A percentile compares a stretch with the other conserved stretches of the same genome.
These are phyloP conservation scores for Caenorhabditis wallacei DNA, from an alignment of 2,888 invertebrate genomes.

Conservation along the genomic window DNA sequence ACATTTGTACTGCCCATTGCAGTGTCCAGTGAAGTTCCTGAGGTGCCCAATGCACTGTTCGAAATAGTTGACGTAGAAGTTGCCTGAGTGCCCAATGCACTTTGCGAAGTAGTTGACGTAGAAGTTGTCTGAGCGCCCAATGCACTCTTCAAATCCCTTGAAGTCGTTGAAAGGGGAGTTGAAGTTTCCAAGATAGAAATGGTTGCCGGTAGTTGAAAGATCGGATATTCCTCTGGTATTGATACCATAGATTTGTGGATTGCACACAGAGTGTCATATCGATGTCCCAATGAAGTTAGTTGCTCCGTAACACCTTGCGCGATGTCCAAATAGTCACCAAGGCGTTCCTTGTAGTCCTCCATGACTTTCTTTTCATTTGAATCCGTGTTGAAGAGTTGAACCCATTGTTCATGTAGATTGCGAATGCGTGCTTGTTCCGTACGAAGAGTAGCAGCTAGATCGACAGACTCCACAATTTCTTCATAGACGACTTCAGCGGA, in stretches of 20 bases:
- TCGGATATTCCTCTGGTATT: background rate
- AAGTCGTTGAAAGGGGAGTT: background rate
- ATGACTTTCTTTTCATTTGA: background rate
- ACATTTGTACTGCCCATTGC: background rate
- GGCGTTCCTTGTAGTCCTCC: background rate
- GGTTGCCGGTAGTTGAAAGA: background rate
- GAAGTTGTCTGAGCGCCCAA: background rate
- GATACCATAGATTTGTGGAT: background rate
- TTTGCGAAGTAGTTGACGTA: background rate
- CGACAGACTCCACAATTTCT: background rate
- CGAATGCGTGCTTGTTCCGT: background rate
- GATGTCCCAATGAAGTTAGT: background rate
- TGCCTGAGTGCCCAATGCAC: background rate
- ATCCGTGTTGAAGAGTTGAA: background rate
- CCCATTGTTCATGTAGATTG: background rate
- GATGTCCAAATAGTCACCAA: background rate
- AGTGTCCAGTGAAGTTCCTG: background rate
- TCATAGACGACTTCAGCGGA: background rate
- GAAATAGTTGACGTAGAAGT: background rate
- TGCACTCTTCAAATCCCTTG: background rate
- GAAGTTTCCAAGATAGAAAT: background rate
- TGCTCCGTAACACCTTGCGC: background rate
- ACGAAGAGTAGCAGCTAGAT: conserved; percentile 1
- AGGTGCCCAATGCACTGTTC: background rate
- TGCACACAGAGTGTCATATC: background rate